Evolutionary conservation across 2,888 invertebrate genomes (phyloP), one percentile per base, ranked within the genome.

Genomic region (Pinctada fucata): DNA sequence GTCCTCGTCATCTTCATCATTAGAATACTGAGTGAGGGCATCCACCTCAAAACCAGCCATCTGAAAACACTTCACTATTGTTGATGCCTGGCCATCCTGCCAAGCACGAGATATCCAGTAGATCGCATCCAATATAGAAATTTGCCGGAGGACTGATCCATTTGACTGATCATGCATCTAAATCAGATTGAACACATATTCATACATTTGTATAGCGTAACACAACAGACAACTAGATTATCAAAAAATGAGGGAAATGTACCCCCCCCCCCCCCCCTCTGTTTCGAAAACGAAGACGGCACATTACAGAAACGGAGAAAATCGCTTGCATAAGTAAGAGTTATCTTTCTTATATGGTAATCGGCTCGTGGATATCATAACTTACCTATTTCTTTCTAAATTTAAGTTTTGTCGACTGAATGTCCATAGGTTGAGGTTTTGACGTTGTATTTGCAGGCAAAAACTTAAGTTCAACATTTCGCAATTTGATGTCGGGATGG

Each of bases 361-460:
- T 8, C 10, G 5, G 10, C 58, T 52, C 10, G 10, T 52, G 10
- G 5, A 52, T 52, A 52, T 52, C 5, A 5, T 5, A 52, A 52
- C 58, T 52, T 10, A 52, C 58, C 10, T 10, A 10, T 52, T 52
- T 52, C 58, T 66, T 66, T 16, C 66, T 13, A 16, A 66, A 66
- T 16, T 66, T 66, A 16, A 66, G 66, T 31, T 66, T 66, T 66
- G 16, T 8, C 6, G 66, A 13, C 66, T 66, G 66, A 16, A 66
- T 66, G n/a, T 66, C 66, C 66, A 66, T 16, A 16, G 66, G 66
- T 66, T 66, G 66, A 16, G 66, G 6, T 16, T 6, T 13, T 6
- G 66, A 66, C n/a, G 73, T 73, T 3, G 49, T 73, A 48, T 73
- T 73, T 31, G 73, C 31, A 3, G 72, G 72, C 5, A 72, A 48